Evolutionary conservation across 2,888 invertebrate genomes (phyloP).

Genomic region (Dasypolia templi): DNA sequence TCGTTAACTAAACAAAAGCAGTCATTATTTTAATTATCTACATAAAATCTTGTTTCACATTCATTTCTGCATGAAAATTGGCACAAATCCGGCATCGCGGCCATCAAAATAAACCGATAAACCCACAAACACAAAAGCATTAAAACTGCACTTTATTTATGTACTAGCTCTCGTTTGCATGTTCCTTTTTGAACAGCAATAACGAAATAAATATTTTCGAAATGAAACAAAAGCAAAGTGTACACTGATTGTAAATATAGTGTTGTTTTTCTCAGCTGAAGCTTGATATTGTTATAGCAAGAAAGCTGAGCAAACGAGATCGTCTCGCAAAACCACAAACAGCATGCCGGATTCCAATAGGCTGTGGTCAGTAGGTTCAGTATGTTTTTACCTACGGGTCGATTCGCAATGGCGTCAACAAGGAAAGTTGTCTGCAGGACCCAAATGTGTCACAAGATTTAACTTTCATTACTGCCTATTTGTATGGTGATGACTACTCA

Average conservation of each 20-base stretch:
- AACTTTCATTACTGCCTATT: slow-evolving; percentile 22
- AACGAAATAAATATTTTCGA: background rate
- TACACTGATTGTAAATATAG: slow-evolving; percentile 34
- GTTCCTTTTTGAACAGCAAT: slow-evolving; percentile 18
- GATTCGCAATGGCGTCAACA: slow-evolving; percentile 1
- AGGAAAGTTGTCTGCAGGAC: slow-evolving; percentile 22
- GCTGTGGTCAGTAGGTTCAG: slow-evolving; percentile 30
- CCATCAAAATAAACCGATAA: slow-evolving; percentile 46
- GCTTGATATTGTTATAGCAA: slow-evolving; percentile 32
- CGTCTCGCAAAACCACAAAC: slow-evolving; percentile 38
- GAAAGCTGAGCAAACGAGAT: slow-evolving; percentile 46
- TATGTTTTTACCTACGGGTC: background rate
- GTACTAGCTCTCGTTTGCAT: slow-evolving; percentile 34
- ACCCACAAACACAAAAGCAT: slow-evolving; percentile 31
- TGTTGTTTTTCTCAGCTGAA: slow-evolving; percentile 39
- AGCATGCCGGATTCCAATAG: slow-evolving; percentile 8
- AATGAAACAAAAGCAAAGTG: slow-evolving; percentile 28
- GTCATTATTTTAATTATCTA: slow-evolving; percentile 41
- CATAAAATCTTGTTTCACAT: slow-evolving; percentile 36
- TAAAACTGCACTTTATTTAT: slow-evolving; percentile 39
- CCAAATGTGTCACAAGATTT: slow-evolving; percentile 5
- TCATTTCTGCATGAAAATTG: slow-evolving; percentile 21
- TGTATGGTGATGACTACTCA: background rate
- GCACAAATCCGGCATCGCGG: slow-evolving; percentile 50
- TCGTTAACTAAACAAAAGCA: slow-evolving; percentile 33